Conservation (phyloP, 2,797 vertebrate genomes). For the Sus cebifrons region DNA sequence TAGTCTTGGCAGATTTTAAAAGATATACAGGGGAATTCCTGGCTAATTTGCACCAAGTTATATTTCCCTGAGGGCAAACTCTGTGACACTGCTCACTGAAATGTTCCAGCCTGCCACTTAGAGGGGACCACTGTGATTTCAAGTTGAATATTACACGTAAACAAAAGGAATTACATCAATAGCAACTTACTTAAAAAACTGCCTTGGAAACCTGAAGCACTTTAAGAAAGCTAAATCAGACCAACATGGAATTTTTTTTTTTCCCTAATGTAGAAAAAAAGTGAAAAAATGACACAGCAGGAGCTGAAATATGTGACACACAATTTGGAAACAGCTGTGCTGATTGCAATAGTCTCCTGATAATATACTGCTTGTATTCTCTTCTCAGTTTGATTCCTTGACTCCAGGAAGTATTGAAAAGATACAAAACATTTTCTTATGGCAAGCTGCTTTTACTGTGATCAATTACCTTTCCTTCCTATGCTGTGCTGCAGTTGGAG, state of each 20-base stretch:
- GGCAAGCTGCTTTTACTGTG: conserved; percentile 42
- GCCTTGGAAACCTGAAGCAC: conserved; percentile 61
- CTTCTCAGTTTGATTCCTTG: conserved; percentile 77
- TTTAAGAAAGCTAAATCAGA: conserved; percentile 65
- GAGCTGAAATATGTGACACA: conserved; percentile 74
- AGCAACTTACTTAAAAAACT: conserved; percentile 64
- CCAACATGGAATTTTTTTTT: conserved; percentile 54
- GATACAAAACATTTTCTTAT: conserved; percentile 57
- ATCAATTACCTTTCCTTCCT: conserved; percentile 55
- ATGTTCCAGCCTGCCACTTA: conserved; percentile 76
- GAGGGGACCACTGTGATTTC: conserved; percentile 70
- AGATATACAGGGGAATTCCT: conserved; percentile 85
- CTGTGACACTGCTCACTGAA: conserved; percentile 69
- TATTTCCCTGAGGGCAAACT: conserved; percentile 82
- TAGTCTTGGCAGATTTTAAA: conserved; percentile 81
- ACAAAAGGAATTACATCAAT: conserved; percentile 73
- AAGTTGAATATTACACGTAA: conserved; percentile 80
- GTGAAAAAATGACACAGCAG: conserved; percentile 13
- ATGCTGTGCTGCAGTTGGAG: conserved; percentile 10
- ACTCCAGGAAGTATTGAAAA: conserved; percentile 70
- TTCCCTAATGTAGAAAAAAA: not conserved
- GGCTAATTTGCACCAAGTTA: conserved; percentile 82
- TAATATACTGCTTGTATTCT: conserved; percentile 57
- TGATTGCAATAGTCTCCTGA: conserved; percentile 60
- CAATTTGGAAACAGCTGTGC: conserved; percentile 67